Base-by-base conservation (phyloP, 2,888 invertebrate species). In the Acrobasis consociella region DNA sequence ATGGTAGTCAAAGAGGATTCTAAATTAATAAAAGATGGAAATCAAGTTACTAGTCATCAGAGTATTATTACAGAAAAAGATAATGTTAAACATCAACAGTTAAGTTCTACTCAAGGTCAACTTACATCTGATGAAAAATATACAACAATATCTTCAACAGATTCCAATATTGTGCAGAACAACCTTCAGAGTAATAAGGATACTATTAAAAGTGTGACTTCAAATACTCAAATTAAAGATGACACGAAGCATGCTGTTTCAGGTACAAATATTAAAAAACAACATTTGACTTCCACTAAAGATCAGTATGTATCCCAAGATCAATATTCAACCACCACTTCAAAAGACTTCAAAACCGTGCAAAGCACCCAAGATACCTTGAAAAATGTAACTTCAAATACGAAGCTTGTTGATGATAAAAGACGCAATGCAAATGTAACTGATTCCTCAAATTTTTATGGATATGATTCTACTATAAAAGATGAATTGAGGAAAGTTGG, bases 371-470 rank as follows among this genome's bases (percentile, higher is more conserved):
- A 56, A 42, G 56, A 56, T 56, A 59, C 51, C 17, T 69, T 73
- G 46, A 73, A 83, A 66, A 77, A 70, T 46, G 72, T 72, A 49
- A 71, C 72, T 59, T 69, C 72, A 9, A 83, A 66, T 51, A 78
- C 76, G 65, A 77, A 84, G 65, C 73, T 74, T n/a, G 66, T 69
- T 39, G 75, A 75, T 63, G 78, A 82, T 62, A 81, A 75, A 64
- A 81, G 76, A 65, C 83, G 81, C 51, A 80, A 87, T 65, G 73
- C 76, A 61, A 87, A 86, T 67, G 77, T 84, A 72, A 91, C 92
- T 31, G 90, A 91, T 75, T 85, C 90, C 11, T 88, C 89, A 0
- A 90, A 93, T 64, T 93, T 92, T 72, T 92, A 87, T 67, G 91
- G 90, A 9, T 92, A 93, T 65, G 91, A 92, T 66, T 68, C 85